Base-by-base conservation (phyloP, 2,888 invertebrate genomes). In the Mystacides longicornis region DNA sequence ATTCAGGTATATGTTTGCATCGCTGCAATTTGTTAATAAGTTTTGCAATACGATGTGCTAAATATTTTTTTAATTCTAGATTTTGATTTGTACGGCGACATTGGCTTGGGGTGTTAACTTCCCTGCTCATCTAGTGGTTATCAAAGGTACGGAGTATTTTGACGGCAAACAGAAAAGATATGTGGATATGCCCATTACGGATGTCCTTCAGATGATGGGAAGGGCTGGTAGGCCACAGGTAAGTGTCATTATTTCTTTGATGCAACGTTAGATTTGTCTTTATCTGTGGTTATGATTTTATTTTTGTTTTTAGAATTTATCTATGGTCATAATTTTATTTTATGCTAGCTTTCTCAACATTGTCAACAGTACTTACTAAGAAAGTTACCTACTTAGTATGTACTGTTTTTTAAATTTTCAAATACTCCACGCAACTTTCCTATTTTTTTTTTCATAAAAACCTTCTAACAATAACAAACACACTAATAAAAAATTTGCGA, bases 131-230 rank as follows among this genome's bases (percentile, higher is more conserved):
- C 73, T 97, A 50, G 97, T 99, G 0, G 88, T 99, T n/a, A 87
- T 99, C 63, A 99, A 99, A 71, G 96, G 98, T 56, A 99, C 99
- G 0, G 99, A 99, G 71, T 99, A 93, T 71, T 99, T 89, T 69
- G 99, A 99, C 71, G 97, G 96, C 1, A 97, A 98, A 70, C 85
- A 86, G 23, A 91, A 93, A 68, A 83, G 96, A 63, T 99, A 99
- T 71, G 93, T 98, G 9, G 99, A 99, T 68, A 99, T 99, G 89
- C 99, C 99, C 0, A 97, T 99, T 50, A 99, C 99, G 1, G 98
- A 99, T 74, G 97, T 99, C 0, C 77, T 99, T 55, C 99, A 99
- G 74, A 99, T 99, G 99, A 98, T 99, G 89, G 99, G 99, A 1
- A 81, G 99, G 55, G 99, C 99, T 55, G 99, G 99, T 0, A 80